These are phyloP conservation scores for Dasypolia templi DNA, from an alignment of 2,888 invertebrate species.

Conservation along the genomic window DNA sequence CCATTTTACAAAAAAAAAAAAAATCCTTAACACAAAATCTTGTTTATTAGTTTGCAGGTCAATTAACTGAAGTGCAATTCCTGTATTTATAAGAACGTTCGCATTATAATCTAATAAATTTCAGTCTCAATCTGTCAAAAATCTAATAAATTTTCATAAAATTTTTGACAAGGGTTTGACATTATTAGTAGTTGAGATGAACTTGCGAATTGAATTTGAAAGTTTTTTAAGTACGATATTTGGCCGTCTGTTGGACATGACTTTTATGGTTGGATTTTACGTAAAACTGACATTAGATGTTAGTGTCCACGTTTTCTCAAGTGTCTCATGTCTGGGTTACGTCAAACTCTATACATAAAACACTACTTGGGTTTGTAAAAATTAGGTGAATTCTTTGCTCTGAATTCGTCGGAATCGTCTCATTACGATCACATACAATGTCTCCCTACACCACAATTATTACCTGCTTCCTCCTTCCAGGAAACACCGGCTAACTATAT, in stretches of 20 bases:
- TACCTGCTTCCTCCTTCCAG: no score
- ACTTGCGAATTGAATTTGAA: no score
- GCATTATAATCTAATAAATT: no score
- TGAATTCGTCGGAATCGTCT: neutral
- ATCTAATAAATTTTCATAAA: no score
- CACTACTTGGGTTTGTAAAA: no score
- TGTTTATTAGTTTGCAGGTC: neutral
- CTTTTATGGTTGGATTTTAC: neutral
- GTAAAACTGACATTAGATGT: neutral
- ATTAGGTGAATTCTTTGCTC: neutral
- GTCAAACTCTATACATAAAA: neutral
- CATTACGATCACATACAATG: neutral
- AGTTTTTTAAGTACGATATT: no score
- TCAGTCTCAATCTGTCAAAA: no score
- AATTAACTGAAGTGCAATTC: no score
- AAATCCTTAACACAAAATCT: neutral
- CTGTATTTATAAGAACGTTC: no score
- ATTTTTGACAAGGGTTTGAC: no score
- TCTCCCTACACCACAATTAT: neutral
- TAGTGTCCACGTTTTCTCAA: neutral
- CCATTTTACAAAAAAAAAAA: no score
- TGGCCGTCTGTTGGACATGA: neutral
- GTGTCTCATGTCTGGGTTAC: neutral
- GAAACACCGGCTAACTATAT: neutral
- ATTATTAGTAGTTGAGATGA: no score